These are phyloP conservation scores for Geopemphigus sp. DNA, from an alignment of 1,140 invertebrate species.

Conservation along the genomic window DNA sequence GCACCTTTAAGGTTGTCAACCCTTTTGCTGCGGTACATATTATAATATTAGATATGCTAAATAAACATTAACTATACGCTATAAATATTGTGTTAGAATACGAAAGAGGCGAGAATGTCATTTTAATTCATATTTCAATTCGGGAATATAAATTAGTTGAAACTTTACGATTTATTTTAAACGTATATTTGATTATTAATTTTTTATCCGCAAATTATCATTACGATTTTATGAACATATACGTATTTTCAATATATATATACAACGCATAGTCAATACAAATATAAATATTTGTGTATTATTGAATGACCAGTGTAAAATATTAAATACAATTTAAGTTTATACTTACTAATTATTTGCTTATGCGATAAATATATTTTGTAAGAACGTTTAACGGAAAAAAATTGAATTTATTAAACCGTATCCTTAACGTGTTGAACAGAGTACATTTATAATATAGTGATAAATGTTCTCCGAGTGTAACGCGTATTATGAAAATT, in stretches of 20 bases:
- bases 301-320: neutral
- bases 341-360: neutral
- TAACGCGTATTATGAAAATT: conserved; percentile 9
- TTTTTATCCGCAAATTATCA: neutral
- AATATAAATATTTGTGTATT: neutral
- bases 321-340: neutral
- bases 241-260: too few relatives aligned
- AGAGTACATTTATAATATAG: neutral
- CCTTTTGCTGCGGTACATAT: neutral
- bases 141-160: neutral
- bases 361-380: too few relatives aligned
- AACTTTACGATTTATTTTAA: neutral
- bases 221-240: neutral
- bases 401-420: neutral
- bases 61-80: too few relatives aligned
- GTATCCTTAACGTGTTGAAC: neutral
- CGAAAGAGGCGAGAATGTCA: neutral
- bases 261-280: too few relatives aligned
- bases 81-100: neutral
- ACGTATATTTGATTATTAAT: neutral
- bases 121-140: conserved; percentile 11
- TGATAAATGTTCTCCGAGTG: neutral
- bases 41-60: neutral
- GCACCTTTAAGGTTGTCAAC: conserved; percentile 27
- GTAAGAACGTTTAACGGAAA: neutral